phyloP scores from a whole-genome alignment of 2,888 invertebrate genomes.

The Nomada goodeniana region DNA sequence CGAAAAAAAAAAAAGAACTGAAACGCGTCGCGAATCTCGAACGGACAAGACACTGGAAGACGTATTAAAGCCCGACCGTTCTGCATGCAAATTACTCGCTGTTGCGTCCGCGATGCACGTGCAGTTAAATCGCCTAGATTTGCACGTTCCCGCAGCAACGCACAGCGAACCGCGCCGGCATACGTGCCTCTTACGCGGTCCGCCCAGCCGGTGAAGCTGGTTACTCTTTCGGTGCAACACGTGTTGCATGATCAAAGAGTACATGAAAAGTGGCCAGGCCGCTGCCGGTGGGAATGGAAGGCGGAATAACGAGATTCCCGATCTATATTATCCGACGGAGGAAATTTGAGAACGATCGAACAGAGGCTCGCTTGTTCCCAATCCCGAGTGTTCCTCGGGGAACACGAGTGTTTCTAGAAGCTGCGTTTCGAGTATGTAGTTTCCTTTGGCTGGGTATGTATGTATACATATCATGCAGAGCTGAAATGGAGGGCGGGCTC shows the following conservation, averaged over 20 bases:
- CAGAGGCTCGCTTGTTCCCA: constrained; percentile 29
- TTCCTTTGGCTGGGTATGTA: no score
- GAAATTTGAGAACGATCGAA: constrained; percentile 27
- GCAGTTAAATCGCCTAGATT: constrained; percentile 46
- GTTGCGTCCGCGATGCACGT: constrained; percentile 35
- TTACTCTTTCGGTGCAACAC: constrained; percentile 45
- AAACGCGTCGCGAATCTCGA: background rate
- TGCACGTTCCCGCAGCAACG: constrained; percentile 43
- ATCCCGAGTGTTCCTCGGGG: background rate
- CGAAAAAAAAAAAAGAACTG: background rate
- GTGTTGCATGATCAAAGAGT: constrained; percentile 45
- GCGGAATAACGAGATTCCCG: constrained; percentile 23
- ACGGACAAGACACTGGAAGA: background rate
- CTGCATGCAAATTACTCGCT: constrained; percentile 39
- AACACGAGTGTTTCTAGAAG: constrained; percentile 31
- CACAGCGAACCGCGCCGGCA: constrained; percentile 42
- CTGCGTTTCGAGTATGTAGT: background rate
- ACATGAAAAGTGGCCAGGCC: constrained; percentile 29
- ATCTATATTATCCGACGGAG: constrained; percentile 25
- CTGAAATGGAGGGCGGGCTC: no score
- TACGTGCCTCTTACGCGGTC: constrained; percentile 37
- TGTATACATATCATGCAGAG: no score
- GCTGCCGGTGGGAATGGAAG: constrained; percentile 14
- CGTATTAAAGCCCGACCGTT: constrained; percentile 37
- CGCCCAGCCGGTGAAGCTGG: constrained; percentile 1